These are phyloP conservation scores for Drosophila birchii DNA, from an alignment of 2,888 invertebrate genomes.

Conservation along the genomic window DNA sequence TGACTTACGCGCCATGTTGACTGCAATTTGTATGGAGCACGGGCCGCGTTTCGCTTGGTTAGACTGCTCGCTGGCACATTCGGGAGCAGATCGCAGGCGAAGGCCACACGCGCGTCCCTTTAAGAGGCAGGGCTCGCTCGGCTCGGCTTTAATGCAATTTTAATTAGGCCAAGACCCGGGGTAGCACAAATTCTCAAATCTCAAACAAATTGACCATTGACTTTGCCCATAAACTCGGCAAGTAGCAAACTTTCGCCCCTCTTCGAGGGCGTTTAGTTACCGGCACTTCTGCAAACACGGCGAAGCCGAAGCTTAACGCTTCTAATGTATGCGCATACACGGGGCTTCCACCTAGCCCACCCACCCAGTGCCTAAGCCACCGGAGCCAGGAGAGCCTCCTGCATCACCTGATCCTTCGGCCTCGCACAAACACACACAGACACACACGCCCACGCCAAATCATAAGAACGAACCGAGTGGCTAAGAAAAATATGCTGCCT, in stretches of 20 bases:
- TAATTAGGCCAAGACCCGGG: slow-evolving; percentile 67
- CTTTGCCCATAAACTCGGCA: slow-evolving; percentile 52
- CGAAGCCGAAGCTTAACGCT: slow-evolving; percentile 44
- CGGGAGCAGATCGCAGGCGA: slow-evolving; percentile 42
- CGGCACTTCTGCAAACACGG: slow-evolving; percentile 50
- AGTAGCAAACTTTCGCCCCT: slow-evolving; percentile 50
- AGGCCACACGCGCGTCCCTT: slow-evolving; percentile 60
- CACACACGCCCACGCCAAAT: slow-evolving; percentile 21
- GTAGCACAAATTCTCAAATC: slow-evolving; percentile 63
- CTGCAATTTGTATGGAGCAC: slow-evolving; percentile 75
- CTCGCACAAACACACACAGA: background rate
- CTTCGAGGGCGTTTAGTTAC: slow-evolving; percentile 47
- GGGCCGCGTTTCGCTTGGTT: slow-evolving; percentile 72
- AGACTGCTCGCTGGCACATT: slow-evolving; percentile 27
- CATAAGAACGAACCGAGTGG: slow-evolving; percentile 55
- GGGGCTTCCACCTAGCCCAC: slow-evolving; percentile 10
- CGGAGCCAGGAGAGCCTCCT: slow-evolving; percentile 5
- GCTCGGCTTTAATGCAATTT: slow-evolving; percentile 72
- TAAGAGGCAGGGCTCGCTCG: slow-evolving; percentile 7
- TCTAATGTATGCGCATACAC: slow-evolving; percentile 62
- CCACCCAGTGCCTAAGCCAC: background rate
- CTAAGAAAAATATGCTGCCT: slow-evolving; percentile 66
- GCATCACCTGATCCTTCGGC: background rate
- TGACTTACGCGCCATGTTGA: slow-evolving; percentile 76
- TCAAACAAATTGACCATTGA: slow-evolving; percentile 77